Percentiles rank a stretch among this genome's conserved stretches.
Conservation (phyloP, 1,140 invertebrate species). For the Formica exsecta region DNA sequence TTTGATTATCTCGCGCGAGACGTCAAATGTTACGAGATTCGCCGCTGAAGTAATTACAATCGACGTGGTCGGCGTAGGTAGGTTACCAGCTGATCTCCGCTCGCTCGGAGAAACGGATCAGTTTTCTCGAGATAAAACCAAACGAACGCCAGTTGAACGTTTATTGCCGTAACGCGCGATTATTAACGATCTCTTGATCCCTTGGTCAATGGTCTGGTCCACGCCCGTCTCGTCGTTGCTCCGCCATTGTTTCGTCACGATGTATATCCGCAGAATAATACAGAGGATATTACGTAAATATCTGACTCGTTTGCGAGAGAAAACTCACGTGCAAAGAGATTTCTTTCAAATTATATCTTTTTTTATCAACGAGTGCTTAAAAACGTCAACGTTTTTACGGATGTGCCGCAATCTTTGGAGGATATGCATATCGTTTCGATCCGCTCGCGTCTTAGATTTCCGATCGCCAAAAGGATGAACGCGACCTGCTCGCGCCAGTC, state of each 20-base stretch:
- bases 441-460: background rate
- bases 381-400: background rate
- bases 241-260: slow-evolving; percentile 31
- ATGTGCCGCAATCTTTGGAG: background rate
- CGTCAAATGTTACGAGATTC: background rate
- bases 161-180: slow-evolving; percentile 58
- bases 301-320: background rate
- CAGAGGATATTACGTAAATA: slow-evolving; percentile 44
- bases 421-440: slow-evolving; percentile 4
- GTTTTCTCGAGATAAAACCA: slow-evolving; percentile 19
- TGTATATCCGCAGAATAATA: slow-evolving; percentile 10
- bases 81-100: background rate
- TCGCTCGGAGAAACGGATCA: background rate
- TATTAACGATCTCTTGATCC: slow-evolving; percentile 58
- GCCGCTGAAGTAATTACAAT: slow-evolving; percentile 10
- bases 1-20: slow-evolving; percentile 8
- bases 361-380: background rate
- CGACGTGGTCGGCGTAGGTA: background rate
- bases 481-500: background rate
- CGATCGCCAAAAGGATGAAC: background rate
- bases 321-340: background rate
- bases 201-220: slow-evolving; percentile 50
- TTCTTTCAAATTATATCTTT: background rate
- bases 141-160: background rate
- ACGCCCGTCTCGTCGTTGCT: slow-evolving; percentile 28